Conservation (phyloP, 2,797 vertebrate species). For the Vultur gryphus region DNA sequence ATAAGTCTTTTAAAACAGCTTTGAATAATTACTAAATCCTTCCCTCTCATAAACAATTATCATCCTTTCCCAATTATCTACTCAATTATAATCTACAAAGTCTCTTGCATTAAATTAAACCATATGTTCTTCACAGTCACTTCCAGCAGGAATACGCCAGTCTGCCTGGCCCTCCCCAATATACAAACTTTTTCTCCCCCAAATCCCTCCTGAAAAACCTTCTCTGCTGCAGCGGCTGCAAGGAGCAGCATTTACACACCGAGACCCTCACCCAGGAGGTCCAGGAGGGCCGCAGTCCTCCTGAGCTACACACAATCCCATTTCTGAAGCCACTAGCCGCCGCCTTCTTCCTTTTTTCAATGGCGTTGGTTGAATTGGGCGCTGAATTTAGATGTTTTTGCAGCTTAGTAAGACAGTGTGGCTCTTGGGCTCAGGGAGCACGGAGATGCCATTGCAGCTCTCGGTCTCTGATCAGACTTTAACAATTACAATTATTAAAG, state of each 20-base stretch:
- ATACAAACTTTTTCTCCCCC: background rate
- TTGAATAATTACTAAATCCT: slow-evolving; percentile 44
- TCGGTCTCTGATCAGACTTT: background rate
- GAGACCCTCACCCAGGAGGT: background rate
- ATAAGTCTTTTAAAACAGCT: slow-evolving; percentile 23
- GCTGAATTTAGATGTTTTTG: background rate
- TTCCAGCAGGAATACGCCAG: background rate
- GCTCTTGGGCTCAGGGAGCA: fast-evolving
- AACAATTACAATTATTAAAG: background rate
- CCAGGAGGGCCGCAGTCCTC: background rate
- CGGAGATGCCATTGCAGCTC: fast-evolving
- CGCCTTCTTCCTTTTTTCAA: too few relatives aligned
- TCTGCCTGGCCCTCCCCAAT: background rate
- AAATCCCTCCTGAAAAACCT: background rate
- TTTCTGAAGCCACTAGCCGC: background rate
- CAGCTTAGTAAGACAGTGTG: fast-evolving
- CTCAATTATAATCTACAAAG: slow-evolving; percentile 61
- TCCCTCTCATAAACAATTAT: slow-evolving; percentile 41
- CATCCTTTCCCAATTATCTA: slow-evolving; percentile 62
- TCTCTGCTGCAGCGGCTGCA: background rate
- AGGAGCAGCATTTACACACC: background rate
- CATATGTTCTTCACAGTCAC: slow-evolving; percentile 23
- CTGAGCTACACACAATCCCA: fast-evolving
- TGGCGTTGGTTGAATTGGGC: background rate
- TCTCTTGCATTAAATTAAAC: slow-evolving; percentile 49